phyloP scores from a whole-genome alignment of 1,140 invertebrate genomes.

The Tetranychus cinnabarinus region DNA sequence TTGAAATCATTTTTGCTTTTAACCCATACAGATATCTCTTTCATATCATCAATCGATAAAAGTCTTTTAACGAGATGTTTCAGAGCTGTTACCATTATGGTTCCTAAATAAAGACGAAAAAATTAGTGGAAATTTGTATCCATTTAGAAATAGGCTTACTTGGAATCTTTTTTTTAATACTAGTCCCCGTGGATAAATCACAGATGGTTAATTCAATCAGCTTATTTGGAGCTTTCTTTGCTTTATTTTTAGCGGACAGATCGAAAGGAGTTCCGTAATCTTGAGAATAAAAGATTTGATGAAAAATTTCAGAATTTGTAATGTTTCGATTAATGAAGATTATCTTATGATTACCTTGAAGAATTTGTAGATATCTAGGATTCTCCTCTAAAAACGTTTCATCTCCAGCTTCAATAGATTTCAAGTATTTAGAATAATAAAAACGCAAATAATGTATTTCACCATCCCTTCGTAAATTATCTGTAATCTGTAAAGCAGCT shows the following conservation, averaged over 20 bases:
- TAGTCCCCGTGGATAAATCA: neutral
- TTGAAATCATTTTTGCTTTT: neutral
- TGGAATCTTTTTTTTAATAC: neutral
- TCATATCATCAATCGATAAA: neutral
- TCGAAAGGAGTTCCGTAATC: neutral
- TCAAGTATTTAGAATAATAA: neutral
- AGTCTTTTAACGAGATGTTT: neutral
- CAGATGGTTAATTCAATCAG: neutral
- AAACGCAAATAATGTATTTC: constrained; percentile 5
- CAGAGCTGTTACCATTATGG: neutral
- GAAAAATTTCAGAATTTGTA: neutral
- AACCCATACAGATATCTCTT: neutral
- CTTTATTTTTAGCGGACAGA: neutral
- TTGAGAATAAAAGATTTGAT: neutral
- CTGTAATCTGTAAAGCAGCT: neutral
- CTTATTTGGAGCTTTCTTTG: neutral
- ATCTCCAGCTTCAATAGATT: neutral
- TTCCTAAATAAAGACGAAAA: neutral
- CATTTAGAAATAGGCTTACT: neutral
- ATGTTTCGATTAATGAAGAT: neutral
- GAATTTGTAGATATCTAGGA: constrained; percentile 1
- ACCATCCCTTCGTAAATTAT: neutral
- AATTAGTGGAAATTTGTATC: neutral
- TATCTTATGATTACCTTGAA: neutral
- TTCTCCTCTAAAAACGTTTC: constrained; percentile 2